Evolutionary conservation across 2,113 vertebrate genomes (phyloP), one percentile per base, ranked within the genome.

Genomic region (Nansenia antarctica): DNA sequence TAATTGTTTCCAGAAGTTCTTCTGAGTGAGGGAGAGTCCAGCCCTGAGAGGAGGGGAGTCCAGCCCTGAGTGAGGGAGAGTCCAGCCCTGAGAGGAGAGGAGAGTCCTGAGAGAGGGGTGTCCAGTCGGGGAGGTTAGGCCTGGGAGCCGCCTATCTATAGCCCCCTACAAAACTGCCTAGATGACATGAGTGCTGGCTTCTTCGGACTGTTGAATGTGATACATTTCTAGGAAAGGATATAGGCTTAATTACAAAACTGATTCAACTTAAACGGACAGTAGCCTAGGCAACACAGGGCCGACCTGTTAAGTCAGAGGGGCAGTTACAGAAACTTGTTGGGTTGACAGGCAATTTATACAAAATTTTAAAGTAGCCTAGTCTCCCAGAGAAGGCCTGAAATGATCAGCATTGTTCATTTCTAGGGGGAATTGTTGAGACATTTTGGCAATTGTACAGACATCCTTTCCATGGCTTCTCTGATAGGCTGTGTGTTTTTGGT

Each of bases 1-100:
- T 86, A 88, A 89, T 87, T 67, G 83, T 87, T 88, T 86, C 87
- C 90, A 89, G 79, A 89, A 84, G 81, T 79, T 76, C 67, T n/a
- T n/a, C 53, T 82, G 73, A 72, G 55, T 64, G 12, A 24, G 65
- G 67, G 55, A 53, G 63, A 31, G 71, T 32, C 52, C 32, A 83
- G n/a, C n/a, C n/a, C 47, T 69, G 45, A 52, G 62, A 52, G 49
- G 27, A 60, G 60, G 75, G 73, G 49, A 67, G 32, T 53, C 34
- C n/a, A n/a, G n/a, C n/a, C n/a, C n/a, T n/a, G n/a, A n/a, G n/a
- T n/a, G n/a, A n/a, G n/a, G n/a, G n/a, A n/a, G n/a, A n/a, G n/a
- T 39, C 18, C 24, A 63, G 71, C 45, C 65, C 66, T 67, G 45
- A 26, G 55, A 26, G 5, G 4, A 54, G 26, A 31, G 14, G 3